phyloP scores from a whole-genome alignment of 2,888 invertebrate genomes.

The Gymnoscelis rufifasciata region DNA sequence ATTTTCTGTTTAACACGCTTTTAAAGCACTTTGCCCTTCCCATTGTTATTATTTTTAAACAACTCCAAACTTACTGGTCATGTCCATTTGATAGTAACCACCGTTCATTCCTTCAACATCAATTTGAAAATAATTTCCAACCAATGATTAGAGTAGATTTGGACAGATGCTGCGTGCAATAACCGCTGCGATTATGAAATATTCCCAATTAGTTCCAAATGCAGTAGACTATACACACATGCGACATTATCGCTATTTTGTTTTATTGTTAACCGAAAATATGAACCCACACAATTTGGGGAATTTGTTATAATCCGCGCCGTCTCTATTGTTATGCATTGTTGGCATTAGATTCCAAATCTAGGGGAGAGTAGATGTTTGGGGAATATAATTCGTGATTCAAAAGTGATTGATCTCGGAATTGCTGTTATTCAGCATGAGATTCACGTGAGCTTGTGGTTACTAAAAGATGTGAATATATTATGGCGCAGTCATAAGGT shows the following conservation, averaged over 20 bases:
- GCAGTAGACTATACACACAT: conserved; percentile 71
- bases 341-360: conserved; percentile 41
- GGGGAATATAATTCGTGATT: conserved; percentile 55
- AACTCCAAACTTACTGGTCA: conserved; percentile 19
- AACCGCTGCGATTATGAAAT: conserved; percentile 64
- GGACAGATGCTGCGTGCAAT: conserved; percentile 69
- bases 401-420: conserved; percentile 47
- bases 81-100: conserved; percentile 12
- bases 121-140: conserved; percentile 21
- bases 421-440: conserved; percentile 36
- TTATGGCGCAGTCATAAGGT: conserved; percentile 52
- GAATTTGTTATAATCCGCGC: conserved; percentile 75
- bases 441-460: conserved; percentile 36
- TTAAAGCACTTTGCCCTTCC: conserved; percentile 67
- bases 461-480: conserved; percentile 61
- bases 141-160: conserved; percentile 31
- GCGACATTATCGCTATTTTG: conserved; percentile 74
- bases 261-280: conserved; percentile 72
- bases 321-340: conserved; percentile 67
- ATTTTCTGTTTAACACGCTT: conserved; percentile 70
- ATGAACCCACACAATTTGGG: conserved; percentile 76
- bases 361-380: conserved; percentile 48
- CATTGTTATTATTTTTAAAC: conserved; percentile 57
- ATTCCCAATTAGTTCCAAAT: conserved; percentile 76
- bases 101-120: conserved; percentile 13